phyloP scores from a whole-genome alignment of 2,888 invertebrate genomes.

The Drosophila antonietae region DNA sequence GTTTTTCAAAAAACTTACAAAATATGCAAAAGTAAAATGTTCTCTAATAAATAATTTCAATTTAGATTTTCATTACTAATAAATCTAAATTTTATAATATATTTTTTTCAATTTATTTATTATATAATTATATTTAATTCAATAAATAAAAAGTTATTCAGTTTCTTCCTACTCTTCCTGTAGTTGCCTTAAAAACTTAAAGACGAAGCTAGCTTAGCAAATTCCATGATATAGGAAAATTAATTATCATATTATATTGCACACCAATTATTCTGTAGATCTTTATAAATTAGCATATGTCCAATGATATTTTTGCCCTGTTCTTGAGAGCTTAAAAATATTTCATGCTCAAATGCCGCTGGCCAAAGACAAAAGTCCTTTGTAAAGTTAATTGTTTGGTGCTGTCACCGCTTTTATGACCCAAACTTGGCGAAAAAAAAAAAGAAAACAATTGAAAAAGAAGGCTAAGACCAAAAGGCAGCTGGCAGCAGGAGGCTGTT shows the following conservation, averaged over 20 bases:
- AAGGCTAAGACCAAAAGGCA: constrained; percentile 12
- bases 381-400: constrained; percentile 28
- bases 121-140: no score
- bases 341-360: not conserved
- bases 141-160: no score
- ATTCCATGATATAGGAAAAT: not conserved
- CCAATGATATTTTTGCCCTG: not conserved
- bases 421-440: constrained; percentile 22
- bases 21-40: not conserved
- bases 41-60: not conserved
- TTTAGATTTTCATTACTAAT: not conserved
- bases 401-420: constrained; percentile 26
- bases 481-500: not conserved
- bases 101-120: no score
- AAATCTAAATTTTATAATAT: no score
- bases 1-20: not conserved
- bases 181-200: not conserved
- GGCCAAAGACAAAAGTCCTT: constrained; percentile 35
- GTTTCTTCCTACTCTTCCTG: no score
- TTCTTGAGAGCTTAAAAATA: not conserved
- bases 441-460: constrained; percentile 27
- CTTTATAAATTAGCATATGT: not conserved
- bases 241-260: not conserved
- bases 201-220: not conserved
- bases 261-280: not conserved